Base-by-base conservation (phyloP, 2,113 vertebrate species). In the Marcusenius ussheri region DNA sequence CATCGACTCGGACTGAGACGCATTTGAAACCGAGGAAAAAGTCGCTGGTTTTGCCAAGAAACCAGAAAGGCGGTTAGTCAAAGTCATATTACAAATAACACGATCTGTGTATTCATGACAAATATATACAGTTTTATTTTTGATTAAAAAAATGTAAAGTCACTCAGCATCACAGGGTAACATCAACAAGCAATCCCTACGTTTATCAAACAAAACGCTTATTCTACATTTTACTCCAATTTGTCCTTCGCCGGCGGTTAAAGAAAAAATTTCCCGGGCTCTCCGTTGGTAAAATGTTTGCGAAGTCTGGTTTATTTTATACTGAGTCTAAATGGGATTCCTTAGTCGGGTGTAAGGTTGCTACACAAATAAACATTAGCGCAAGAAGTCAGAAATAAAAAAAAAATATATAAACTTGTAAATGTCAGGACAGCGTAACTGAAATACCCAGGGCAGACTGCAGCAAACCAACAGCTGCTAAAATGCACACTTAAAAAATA, bases 301-400 rank as follows among this genome's bases (percentile, higher is more conserved):
- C 86, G 35, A 9, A 66, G 49, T 70, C 66, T 90, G 53, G 91
- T 91, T 92, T 89, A 91, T 91, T 94, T 93, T 92, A 94, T 92
- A 90, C 31, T 19, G 70, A 39, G 21, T 84, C 39, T 84, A 84
- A 47, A n/a, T 24, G 9, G 39, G 21, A 47, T 84, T 83, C 42
- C 45, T 84, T 46, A 47, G 45, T 10, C 42, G 4, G 7, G 83
- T 45, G 39, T 47, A 84, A 84, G 39, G 83, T 84, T 84, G 9
- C 83, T 84, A 84, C 35, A 84, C 39, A 84, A 84, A 84, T 84
- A 84, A 47, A 45, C 45, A 46, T 35, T 39, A 19, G 39, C 19
- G 74, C 74, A 83, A 45, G 42, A 45, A 17, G 42, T 83, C 77
- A 45, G 17, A 24, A 42, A 21, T 42, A 83, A 10, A 39, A 5